A percentile compares a stretch with the other conserved stretches of the same genome.
phyloP scores from a whole-genome alignment of 2,113 vertebrate genomes.

The Lampris incognitus region DNA sequence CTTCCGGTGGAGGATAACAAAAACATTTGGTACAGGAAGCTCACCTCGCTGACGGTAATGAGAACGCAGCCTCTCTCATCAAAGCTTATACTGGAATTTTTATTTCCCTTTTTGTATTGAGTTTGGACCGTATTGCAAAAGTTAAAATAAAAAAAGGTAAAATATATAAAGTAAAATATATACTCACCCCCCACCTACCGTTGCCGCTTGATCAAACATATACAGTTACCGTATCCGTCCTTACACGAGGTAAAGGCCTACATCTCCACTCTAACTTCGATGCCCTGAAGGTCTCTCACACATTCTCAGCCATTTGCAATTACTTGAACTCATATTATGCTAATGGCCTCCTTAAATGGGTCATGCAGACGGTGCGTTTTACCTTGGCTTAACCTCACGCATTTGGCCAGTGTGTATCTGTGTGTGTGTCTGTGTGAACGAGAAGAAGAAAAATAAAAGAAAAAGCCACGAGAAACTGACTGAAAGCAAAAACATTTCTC shows the following conservation, averaged over 20 bases:
- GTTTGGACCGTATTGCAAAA: no score
- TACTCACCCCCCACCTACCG: not conserved
- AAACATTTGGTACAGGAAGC: constrained; percentile 28
- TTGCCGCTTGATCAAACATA: constrained; percentile 5
- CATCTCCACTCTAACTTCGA: constrained; percentile 89
- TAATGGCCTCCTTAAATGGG: constrained; percentile 92
- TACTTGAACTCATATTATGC: constrained; percentile 94
- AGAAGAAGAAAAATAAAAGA: not conserved
- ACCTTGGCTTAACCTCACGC: constrained; percentile 82
- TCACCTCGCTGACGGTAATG: constrained; percentile 26
- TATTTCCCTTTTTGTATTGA: no score
- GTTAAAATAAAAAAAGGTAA: no score
- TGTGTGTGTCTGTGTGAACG: constrained; percentile 6
- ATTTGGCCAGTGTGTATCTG: constrained; percentile 23
- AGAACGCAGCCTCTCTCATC: not conserved
- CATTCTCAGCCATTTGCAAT: constrained; percentile 93
- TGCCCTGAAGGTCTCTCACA: constrained; percentile 92
- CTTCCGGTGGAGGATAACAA: constrained; percentile 51
- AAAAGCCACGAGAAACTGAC: not conserved
- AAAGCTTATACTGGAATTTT: no score
- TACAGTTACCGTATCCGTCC: constrained; percentile 35
- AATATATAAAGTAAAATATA: no score
- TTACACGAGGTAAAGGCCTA: constrained; percentile 85
- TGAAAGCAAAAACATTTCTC: constrained; percentile 29
- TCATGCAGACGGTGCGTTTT: constrained; percentile 85